Evolutionary conservation across 2,888 invertebrate species (phyloP).

Genomic region (Boloria euphrosyne): DNA sequence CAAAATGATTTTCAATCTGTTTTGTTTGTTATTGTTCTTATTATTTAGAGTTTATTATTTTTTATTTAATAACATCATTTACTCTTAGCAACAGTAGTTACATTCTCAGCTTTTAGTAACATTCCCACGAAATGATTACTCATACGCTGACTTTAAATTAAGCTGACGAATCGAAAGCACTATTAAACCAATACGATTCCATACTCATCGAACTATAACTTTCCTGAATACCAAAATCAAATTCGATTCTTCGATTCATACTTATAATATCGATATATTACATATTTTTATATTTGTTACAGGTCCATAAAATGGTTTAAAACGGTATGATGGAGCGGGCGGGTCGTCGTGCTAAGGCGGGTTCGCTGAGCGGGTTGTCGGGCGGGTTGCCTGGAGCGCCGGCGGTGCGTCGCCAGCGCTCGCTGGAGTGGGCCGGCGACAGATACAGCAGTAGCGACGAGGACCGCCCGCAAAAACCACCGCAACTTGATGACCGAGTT

Average conservation of each 20-base stretch:
- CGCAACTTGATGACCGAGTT: constrained; percentile 75
- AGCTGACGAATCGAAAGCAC: no score
- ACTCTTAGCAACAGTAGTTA: no score
- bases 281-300: constrained; percentile 42
- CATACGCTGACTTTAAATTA: no score
- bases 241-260: background rate
- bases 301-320: constrained; percentile 71
- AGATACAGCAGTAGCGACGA: constrained; percentile 82
- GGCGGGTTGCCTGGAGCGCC: constrained; percentile 57
- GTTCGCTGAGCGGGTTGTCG: constrained; percentile 71
- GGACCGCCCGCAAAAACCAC: constrained; percentile 76
- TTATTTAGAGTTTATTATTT: no score
- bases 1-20: no score
- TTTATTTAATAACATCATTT: no score
- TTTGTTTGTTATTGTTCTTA: no score
- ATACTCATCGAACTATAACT: no score
- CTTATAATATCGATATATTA: background rate
- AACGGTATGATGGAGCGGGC: constrained; percentile 71
- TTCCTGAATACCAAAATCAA: no score
- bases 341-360: constrained; percentile 72
- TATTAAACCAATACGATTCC: background rate
- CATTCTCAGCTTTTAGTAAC: no score
- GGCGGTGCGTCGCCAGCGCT: constrained; percentile 79
- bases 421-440: constrained; percentile 82
- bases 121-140: no score